phyloP scores from a whole-genome alignment of 2,797 vertebrate species.

The Silurus lanzhouensis region DNA sequence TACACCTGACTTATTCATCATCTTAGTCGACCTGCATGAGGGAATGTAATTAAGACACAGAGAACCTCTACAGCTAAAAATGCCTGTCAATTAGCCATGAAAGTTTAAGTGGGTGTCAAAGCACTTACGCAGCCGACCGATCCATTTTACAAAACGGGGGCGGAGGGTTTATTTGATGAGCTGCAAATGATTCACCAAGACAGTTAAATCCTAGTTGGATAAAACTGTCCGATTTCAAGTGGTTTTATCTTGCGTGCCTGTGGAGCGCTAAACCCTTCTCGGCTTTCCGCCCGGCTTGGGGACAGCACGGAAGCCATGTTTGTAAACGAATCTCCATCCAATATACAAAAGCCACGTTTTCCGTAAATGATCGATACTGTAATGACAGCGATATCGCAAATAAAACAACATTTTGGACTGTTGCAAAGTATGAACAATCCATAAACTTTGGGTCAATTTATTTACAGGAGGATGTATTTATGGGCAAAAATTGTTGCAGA shows the following conservation, averaged over 20 bases:
- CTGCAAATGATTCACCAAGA: not conserved
- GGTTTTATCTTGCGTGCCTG: not conserved
- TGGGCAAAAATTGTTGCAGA: not conserved
- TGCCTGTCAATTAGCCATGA: not conserved
- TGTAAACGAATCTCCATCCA: not conserved
- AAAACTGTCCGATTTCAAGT: not conserved
- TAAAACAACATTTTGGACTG: not conserved
- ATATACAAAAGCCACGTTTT: not conserved
- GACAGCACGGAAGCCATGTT: not conserved
- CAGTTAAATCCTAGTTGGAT: not conserved
- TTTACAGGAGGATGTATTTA: not conserved
- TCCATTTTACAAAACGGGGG: not conserved
- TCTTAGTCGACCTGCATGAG: not conserved
- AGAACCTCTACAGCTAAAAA: not conserved
- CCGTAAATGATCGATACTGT: conserved; percentile 6
- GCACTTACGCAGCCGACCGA: not conserved
- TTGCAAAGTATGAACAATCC: not conserved
- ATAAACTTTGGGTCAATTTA: not conserved
- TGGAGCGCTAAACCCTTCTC: too few relatives aligned
- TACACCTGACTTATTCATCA: not conserved
- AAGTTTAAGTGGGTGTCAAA: not conserved
- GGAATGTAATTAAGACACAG: not conserved
- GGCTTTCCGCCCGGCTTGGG: not conserved
- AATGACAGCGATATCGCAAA: not conserved
- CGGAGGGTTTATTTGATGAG: not conserved